phyloP scores from a whole-genome alignment of 2,888 invertebrate species.

The Drosophila diplacantha region DNA sequence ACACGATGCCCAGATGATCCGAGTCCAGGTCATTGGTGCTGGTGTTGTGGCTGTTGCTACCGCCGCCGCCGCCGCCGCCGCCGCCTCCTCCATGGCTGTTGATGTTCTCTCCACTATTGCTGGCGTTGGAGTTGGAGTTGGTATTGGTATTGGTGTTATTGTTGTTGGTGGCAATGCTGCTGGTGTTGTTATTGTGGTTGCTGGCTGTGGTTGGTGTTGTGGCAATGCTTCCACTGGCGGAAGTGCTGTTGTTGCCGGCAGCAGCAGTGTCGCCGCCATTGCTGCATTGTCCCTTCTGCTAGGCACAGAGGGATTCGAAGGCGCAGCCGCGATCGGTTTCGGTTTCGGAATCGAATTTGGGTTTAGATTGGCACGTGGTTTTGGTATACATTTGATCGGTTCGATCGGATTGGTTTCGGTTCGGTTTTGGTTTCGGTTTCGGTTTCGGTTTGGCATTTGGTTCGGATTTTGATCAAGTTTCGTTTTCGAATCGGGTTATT shows the following conservation, averaged over 20 bases:
- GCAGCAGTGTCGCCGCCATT: slow-evolving; percentile 31
- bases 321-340: neutral
- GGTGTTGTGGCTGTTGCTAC: slow-evolving; percentile 40
- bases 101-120: slow-evolving; percentile 20
- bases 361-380: slow-evolving; percentile 2
- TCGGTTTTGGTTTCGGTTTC: slow-evolving; percentile 18
- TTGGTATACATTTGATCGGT: slow-evolving; percentile 7
- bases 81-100: slow-evolving; percentile 26
- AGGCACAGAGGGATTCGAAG: slow-evolving; percentile 8
- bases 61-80: slow-evolving; percentile 29
- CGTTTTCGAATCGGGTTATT: slow-evolving; percentile 18
- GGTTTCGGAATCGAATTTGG: slow-evolving; percentile 6
- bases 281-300: slow-evolving; percentile 51
- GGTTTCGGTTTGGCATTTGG: slow-evolving; percentile 21
- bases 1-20: slow-evolving; percentile 44
- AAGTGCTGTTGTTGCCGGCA: slow-evolving; percentile 24
- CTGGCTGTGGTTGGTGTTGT: neutral
- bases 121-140: slow-evolving; percentile 3
- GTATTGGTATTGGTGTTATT: neutral
- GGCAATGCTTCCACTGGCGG: neutral
- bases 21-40: slow-evolving; percentile 49
- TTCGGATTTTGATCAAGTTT: slow-evolving; percentile 13
- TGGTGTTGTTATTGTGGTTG: neutral
- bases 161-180: slow-evolving; percentile 1
- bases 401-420: slow-evolving; percentile 14